Evolutionary conservation across 2,888 invertebrate genomes (phyloP).

Genomic region (Brenthis ino): DNA sequence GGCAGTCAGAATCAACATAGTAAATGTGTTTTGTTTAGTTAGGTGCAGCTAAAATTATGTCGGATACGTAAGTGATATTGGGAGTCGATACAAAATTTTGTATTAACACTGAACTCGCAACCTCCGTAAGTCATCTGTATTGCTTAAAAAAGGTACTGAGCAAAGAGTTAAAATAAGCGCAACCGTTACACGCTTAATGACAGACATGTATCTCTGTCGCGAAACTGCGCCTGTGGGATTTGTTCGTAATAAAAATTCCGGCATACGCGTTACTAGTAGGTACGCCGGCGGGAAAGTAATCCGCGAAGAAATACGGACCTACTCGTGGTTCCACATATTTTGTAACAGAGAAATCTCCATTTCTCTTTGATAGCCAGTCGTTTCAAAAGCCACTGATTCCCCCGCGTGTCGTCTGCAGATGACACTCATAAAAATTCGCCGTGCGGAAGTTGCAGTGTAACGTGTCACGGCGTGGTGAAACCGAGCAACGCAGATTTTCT

Average conservation of each 20-base stretch:
- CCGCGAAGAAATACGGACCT: slow-evolving; percentile 75
- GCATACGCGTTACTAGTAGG: slow-evolving; percentile 62
- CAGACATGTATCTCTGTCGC: slow-evolving; percentile 64
- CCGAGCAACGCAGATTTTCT: slow-evolving; percentile 51
- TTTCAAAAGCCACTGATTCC: slow-evolving; percentile 74
- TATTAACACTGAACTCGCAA: too few relatives aligned
- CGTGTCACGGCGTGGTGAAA: slow-evolving; percentile 49
- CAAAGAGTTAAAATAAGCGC: slow-evolving; percentile 1
- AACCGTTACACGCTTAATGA: slow-evolving; percentile 41
- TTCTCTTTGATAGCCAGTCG: slow-evolving; percentile 79
- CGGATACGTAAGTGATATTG: too few relatives aligned
- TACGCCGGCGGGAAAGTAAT: slow-evolving; percentile 75
- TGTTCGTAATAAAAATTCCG: slow-evolving; percentile 74
- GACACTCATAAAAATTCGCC: slow-evolving; percentile 79
- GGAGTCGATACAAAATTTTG: too few relatives aligned
- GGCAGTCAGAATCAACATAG: too few relatives aligned
- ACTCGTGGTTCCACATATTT: slow-evolving; percentile 73
- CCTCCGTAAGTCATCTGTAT: background rate
- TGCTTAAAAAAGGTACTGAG: background rate
- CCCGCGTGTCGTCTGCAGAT: slow-evolving; percentile 68
- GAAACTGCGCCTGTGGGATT: slow-evolving; percentile 69
- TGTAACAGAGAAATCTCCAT: slow-evolving; percentile 80
- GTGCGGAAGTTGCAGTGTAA: slow-evolving; percentile 64
- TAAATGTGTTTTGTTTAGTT: too few relatives aligned
- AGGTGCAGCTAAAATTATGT: too few relatives aligned